Base-by-base conservation (phyloP, 2,113 vertebrate genomes). In the Phylloscopus whistleri region DNA sequence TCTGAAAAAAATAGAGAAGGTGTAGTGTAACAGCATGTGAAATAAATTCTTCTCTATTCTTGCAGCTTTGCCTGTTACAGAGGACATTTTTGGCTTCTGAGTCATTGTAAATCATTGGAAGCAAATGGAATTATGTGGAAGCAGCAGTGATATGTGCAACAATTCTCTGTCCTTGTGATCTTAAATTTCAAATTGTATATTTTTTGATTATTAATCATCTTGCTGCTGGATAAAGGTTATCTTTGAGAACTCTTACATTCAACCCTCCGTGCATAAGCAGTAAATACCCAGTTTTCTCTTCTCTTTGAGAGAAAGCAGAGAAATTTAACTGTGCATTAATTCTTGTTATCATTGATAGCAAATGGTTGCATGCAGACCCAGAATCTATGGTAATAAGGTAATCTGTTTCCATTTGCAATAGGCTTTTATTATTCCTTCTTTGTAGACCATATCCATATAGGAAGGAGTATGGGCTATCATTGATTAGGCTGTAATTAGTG, bases 401-500 rank as follows among this genome's bases (percentile, higher is more conserved):
- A 90, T 96, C 62, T 85, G 81, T 93, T 94, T 95, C 83, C 85
- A 78, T 94, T 97, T 95, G 55, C 52, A 58, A 16, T n/a, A 84
- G 62, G 13, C 46, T 95, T 95, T 94, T 93, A 74, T 79, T 91
- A 69, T 84, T 86, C 62, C 33, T 91, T 91, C 52, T 77, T 90
- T 74, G 51, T 97, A 92, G 75, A 70, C 37, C 20, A 68, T 91
- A 85, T 93, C 37, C 20, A 68, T 91, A 83, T 93, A 85, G 78
- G 59, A 80, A 75, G 53, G 69, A 90, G n/a, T 80, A 80, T 58
- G 74, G 76, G 53, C 74, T 94, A 86, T 58, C 81, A 87, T 86
- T 95, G 92, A 92, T 97, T 96, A 82, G 60, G 87, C 60, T 30
- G 16, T 94, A 92, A 95, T 95, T 96, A 92, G 67, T 91, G 85